Base-by-base conservation (phyloP, 2,797 vertebrate species). In the Streptopelia turtur region DNA sequence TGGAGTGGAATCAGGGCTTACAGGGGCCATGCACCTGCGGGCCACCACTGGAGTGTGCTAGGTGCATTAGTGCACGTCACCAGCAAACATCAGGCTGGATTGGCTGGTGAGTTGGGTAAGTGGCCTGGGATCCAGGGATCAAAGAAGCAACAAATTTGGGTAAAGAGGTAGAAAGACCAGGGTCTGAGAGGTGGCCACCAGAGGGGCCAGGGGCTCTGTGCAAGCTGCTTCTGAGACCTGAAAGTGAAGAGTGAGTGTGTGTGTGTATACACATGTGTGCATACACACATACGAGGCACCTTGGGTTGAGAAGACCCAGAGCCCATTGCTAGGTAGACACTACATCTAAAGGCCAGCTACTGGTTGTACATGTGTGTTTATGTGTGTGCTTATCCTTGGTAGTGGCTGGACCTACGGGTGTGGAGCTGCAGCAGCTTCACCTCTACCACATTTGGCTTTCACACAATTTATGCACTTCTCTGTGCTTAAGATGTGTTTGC, bases 11-110 rank as follows among this genome's bases (percentile, higher is more conserved):
- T 49, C 13, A 9, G 22, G 52, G 30, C 24, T 56, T 47, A 23
- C 13, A 55, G 21, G 16, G 9, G 3, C 24, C 23, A 10, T 2
- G 8, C 4, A 23, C 27, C n/a, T 37, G 6, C 1, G 2, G 24
- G 15, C 17, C 43, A 49, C 17, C 11, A 3, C 15, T 18, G n/a
- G 30, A 16, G 4, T 1, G 0, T 4, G 12, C 7, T 12, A 33
- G 11, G 14, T 11, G 9, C 25, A 25, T 17, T 55, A n/a, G 10
- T 2, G 5, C 31, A 8, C 1, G 2, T 14, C 28, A 35, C 11
- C 13, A 35, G 13, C 0, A 1, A 61, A 21, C 37, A 20, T 8
- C 37, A 14, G 37, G 43, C 21, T 64, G 61, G 17, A 24, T 17
- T 27, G 33, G 24, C 5, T 30, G n/a, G 14, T 66, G 47, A 35